Base-by-base conservation (phyloP, 2,888 invertebrate genomes). In the Drosophila nigricruria region DNA sequence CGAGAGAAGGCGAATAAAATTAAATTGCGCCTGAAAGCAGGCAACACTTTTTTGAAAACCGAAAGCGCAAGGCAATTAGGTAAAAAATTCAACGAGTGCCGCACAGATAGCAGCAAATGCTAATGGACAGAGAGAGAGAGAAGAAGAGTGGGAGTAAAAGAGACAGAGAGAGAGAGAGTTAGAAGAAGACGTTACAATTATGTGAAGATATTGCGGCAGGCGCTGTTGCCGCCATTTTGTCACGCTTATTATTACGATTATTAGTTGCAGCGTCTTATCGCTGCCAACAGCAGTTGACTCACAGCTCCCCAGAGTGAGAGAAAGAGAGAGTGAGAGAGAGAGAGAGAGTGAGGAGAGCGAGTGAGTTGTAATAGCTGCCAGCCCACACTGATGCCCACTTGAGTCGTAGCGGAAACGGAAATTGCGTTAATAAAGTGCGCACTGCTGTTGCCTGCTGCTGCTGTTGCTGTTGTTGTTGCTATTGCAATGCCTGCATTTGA, bases 341-440 rank as follows among this genome's bases (percentile, higher is more conserved):
- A 53, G 20, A 5, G 50, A 12, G 18, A 18, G 18, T 2, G 30
- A 6, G 14, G n/a, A 2, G 27, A 9, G n/a, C 0, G 25, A 45
- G 25, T 16, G 18, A 6, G 30, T 12, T 20, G 32, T 5, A 14
- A 4, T 18, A 2, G 32, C 32, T 10, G 40, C 1, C 53, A n/a
- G n/a, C n/a, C 14, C 43, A 20, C 36, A 25, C 32, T 20, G 25
- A 5, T 30, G 5, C 27, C 27, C 58, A 42, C 53, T 62, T 56
- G 65, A 53, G 54, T 63, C 53, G 59, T 60, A 66, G 18, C 73
- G 73, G 63, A 70, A 77, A 59, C 77, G 77, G 77, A 77, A 77
- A 73, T 77, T 65, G 74, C 67, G 56, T 71, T 78, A 74, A 78
- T 77, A 73, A 73, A 77, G 73, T 77, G 73, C 64, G 50, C 75